phyloP scores from a whole-genome alignment of 2,888 invertebrate species.

The Drosophila fungiperda region DNA sequence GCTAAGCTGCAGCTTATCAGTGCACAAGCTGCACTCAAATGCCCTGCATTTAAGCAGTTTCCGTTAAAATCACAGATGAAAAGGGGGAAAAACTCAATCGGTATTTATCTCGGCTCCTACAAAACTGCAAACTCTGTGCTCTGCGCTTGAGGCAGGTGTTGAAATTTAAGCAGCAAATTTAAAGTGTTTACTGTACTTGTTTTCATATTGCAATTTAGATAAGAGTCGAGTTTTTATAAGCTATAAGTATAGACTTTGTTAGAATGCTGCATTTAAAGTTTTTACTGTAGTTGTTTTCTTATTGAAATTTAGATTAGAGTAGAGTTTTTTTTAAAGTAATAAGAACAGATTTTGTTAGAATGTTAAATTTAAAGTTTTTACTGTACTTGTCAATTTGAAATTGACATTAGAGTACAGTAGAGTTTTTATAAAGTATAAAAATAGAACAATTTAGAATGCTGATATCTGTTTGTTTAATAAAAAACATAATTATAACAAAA shows the following conservation, averaged over 20 bases:
- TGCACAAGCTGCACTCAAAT: slow-evolving; percentile 44
- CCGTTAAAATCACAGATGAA: neutral
- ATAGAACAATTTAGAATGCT: neutral
- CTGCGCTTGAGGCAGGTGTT: neutral
- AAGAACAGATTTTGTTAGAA: no score
- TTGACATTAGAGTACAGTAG: neutral
- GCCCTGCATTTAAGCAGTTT: slow-evolving; percentile 22
- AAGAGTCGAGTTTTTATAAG: no score
- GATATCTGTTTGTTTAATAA: neutral
- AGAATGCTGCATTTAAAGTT: neutral
- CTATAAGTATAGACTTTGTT: no score
- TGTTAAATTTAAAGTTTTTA: neutral
- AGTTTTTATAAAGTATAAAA: neutral
- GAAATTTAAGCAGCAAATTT: neutral
- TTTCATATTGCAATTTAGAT: no score
- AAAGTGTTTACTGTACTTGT: neutral
- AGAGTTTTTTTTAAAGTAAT: no score
- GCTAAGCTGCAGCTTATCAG: slow-evolving; percentile 64
- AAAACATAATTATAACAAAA: neutral
- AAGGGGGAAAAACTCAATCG: slow-evolving; percentile 12
- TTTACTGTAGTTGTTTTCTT: neutral
- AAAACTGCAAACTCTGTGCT: neutral
- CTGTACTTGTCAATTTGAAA: neutral
- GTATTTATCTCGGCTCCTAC: neutral
- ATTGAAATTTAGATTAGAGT: no score